Base-by-base conservation (phyloP, 1,140 invertebrate species). In the Platorchestia sp. region DNA sequence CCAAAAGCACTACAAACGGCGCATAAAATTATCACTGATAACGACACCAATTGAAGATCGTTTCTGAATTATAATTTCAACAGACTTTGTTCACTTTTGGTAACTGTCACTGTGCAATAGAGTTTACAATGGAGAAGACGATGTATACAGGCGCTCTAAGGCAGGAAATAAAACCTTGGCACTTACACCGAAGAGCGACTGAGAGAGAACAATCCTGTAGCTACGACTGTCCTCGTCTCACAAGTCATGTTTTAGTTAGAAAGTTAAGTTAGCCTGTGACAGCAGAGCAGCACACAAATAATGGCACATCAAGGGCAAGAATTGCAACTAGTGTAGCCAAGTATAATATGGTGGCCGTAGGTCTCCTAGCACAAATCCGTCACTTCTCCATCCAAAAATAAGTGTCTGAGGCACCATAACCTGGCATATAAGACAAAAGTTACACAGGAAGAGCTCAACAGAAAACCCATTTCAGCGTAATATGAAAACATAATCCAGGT, bases 141-240 rank as follows among this genome's bases (percentile, higher is more conserved):
- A 51, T 51, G 27, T 27, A 75, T 75, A n/a, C n/a, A 75, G 87
- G 87, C 87, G 87, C 87, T 44, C 42, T 90, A 0, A 90, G 87
- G 87, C 22, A 27, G 36, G 27, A 75, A 75, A 6, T 22, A 75
- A 75, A 75, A 75, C 59, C 59, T 75, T 93, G 91, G 44, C 91
- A 93, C 91, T 93, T 93, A 93, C 91, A 93, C 45, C 45, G 91
- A 93, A 45, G 91, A 93, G 10, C 44, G 87, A 42, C 87, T 93
- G 87, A 89, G 87, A 89, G 87, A 6, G n/a, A n/a, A n/a, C 87
- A 89, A 89, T 89, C 87, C 87, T 89, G 87, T 89, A 75, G 59
- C 59, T 75, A 75, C 59, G 59, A 75, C 14, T 75, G 59, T 75
- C 59, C 59, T 75, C 14, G 36, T 75, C n/a, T n/a, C 59, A 75